Base-by-base conservation (phyloP, 35 echinoderm and acorn worm species). In the Patiria miniata region DNA sequence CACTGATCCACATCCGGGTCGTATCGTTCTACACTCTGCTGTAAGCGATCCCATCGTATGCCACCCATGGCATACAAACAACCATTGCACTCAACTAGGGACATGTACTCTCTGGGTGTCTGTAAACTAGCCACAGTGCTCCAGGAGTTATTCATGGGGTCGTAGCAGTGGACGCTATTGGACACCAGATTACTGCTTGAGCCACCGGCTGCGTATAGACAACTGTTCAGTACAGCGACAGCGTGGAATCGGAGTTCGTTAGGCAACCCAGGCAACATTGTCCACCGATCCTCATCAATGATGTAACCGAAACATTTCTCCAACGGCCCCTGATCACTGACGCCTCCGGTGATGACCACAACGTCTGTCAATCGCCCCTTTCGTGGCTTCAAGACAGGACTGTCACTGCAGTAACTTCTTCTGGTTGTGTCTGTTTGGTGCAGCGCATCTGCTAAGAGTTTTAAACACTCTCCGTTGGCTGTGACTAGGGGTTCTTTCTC, bases 181-280 rank as follows among this genome's bases (percentile, higher is more conserved):
- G 96, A 88, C 36, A 94, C 87, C 33, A 95, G 89, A 19, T 90
- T 86, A 58, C 89, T 99, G 57, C 96, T 94, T 1, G 87, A 85
- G 36, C 96, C 96, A 57, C 96, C 96, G 15, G 93, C 96, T 16
- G 93, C 93, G 84, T 99, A 99, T 92, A 99, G 90, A 42, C 82
- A 86, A 29, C 89, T 90, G 83, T 99, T 88, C 32, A 99, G 44
- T 18, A 85, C 90, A 29, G 96, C 93, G n/a, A 88, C 90, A 39
- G 96, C 96, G 90, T 99, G 96, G 47, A 99, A 99, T 87, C 96
- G 82, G 19, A 99, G 84, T 65, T 99, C 96, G 73, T 82, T 90
- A 10, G 96, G 96, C 19, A 99, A 60, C 9, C 85, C 89, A n/a
- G 96, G 96, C 50, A 99, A 68, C 40, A 86, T 83, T 16, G 93